phyloP scores from a whole-genome alignment of 2,797 vertebrate species.

The Rachycentron canadum region DNA sequence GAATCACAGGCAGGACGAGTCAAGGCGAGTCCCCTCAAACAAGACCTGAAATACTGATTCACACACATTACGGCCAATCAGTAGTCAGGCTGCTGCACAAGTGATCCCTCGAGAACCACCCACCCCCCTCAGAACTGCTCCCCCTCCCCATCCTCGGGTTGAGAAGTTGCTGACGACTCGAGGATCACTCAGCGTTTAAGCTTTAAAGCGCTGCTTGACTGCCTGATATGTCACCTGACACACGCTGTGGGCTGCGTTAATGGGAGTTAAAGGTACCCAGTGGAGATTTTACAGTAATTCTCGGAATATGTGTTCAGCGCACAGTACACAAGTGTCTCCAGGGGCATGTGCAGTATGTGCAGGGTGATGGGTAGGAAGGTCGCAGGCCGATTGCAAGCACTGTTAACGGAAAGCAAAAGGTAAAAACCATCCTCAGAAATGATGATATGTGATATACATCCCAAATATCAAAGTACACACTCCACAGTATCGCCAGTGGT shows the following conservation, averaged over 20 bases:
- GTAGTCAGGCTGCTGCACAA: conserved; percentile 8
- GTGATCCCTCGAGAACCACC: conserved; percentile 35
- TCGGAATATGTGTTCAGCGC: too few relatives aligned
- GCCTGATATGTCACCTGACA: conserved; percentile 30
- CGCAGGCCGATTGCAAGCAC: background rate
- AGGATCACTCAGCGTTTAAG: conserved; percentile 40
- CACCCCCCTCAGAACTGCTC: background rate
- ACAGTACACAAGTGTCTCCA: too few relatives aligned
- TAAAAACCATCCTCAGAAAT: background rate
- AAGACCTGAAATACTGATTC: conserved; percentile 31
- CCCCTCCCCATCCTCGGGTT: conserved; percentile 13
- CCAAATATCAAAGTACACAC: background rate
- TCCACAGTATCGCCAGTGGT: background rate
- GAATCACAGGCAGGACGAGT: conserved; percentile 14
- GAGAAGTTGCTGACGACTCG: conserved; percentile 30
- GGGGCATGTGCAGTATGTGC: too few relatives aligned
- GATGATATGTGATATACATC: background rate
- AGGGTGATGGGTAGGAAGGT: background rate
- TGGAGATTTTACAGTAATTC: background rate
- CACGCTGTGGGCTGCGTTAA: conserved; percentile 26
- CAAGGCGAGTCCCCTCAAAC: conserved; percentile 10
- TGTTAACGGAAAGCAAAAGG: too few relatives aligned
- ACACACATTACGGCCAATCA: conserved; percentile 32
- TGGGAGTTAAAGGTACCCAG: conserved; percentile 34
- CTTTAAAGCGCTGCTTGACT: conserved; percentile 32